phyloP scores from a whole-genome alignment of 2,113 vertebrate species.

The Sitta europaea region DNA sequence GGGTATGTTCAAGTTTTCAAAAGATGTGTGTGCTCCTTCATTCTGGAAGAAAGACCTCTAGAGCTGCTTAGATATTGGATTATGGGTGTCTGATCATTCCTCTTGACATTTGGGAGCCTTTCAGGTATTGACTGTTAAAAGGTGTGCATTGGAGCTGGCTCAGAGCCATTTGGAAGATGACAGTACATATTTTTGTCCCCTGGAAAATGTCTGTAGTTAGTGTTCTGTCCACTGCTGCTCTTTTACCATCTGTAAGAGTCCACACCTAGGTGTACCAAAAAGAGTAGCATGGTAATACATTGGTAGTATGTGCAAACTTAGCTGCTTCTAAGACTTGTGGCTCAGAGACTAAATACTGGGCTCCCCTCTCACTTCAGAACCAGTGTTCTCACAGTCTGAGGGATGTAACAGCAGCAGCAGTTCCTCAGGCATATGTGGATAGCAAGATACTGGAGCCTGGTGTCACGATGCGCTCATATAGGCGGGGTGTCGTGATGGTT shows the following conservation, averaged over 20 bases:
- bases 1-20: neutral
- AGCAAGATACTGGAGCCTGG: rapidly evolving
- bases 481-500: too few species aligned
- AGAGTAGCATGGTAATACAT: neutral
- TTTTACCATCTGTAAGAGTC: neutral
- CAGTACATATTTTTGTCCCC: neutral
- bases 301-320: neutral
- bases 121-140: neutral
- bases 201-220: neutral
- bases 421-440: neutral
- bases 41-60: neutral
- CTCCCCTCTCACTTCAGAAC: neutral
- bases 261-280: neutral
- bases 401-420: neutral
- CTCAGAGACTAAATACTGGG: neutral
- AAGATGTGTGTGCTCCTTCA: neutral
- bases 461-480: too few species aligned
- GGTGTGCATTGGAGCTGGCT: neutral
- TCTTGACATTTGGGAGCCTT: neutral
- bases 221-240: neutral
- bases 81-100: neutral
- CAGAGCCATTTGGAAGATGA: neutral
- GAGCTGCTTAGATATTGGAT: neutral
- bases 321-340: neutral
- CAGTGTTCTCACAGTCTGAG: neutral